phyloP scores from a whole-genome alignment of 2,888 invertebrate species.

The Leptarthrus brevirostris region DNA sequence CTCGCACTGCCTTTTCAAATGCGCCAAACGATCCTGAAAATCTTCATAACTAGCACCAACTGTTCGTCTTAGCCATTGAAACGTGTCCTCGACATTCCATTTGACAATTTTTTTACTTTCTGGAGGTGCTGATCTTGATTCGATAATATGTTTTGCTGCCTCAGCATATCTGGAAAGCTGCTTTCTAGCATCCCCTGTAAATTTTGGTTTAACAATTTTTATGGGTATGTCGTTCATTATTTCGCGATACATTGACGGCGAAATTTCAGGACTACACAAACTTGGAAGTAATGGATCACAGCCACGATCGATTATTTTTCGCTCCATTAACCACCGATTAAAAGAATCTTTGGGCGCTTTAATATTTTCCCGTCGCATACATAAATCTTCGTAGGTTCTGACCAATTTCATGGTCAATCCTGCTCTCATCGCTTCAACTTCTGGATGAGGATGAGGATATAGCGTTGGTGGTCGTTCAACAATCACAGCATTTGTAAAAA shows the following conservation, averaged over 20 bases:
- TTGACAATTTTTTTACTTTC: slow-evolving; percentile 97
- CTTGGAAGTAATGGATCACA: slow-evolving; percentile 92
- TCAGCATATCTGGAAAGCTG: slow-evolving; percentile 94
- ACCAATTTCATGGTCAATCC: slow-evolving; percentile 85
- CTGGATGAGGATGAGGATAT: slow-evolving; percentile 93
- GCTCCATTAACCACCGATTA: slow-evolving; percentile 95
- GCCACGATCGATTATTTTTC: slow-evolving; percentile 91
- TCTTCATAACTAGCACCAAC: slow-evolving; percentile 95
- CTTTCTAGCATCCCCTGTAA: slow-evolving; percentile 94
- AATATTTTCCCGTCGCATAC: slow-evolving; percentile 90
- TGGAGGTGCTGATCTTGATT: slow-evolving; percentile 89
- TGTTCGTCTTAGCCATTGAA: slow-evolving; percentile 93
- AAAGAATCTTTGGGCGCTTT: slow-evolving; percentile 97
- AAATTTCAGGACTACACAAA: slow-evolving; percentile 91
- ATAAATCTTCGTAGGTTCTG: slow-evolving; percentile 93
- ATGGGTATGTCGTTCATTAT: slow-evolving; percentile 99
- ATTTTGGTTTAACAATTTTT: slow-evolving; percentile 94
- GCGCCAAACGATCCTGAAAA: slow-evolving; percentile 82
- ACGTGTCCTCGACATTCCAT: slow-evolving; percentile 98
- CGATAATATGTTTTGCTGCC: slow-evolving; percentile 96
- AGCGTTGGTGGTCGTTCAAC: slow-evolving; percentile 85
- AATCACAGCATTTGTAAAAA: slow-evolving; percentile 87
- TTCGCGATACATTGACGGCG: slow-evolving; percentile 94
- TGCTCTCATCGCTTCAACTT: slow-evolving; percentile 88
- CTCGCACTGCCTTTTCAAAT: slow-evolving; percentile 94